These are phyloP conservation scores for Sigmodon hispidus DNA, from an alignment of 2,113 vertebrate genomes.

Conservation along the genomic window DNA sequence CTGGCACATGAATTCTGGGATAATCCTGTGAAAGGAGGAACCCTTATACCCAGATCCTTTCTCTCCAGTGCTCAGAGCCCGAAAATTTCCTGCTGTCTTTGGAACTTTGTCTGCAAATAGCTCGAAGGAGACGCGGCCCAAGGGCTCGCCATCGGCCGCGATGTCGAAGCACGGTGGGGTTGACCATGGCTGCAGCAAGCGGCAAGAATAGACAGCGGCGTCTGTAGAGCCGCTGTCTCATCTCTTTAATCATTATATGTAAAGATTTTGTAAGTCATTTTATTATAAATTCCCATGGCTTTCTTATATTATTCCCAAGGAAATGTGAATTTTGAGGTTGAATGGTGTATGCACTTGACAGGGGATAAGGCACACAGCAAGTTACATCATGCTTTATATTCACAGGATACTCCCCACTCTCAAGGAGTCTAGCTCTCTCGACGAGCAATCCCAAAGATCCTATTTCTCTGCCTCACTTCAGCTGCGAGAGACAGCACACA, in stretches of 20 bases:
- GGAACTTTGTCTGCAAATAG: too few relatives aligned
- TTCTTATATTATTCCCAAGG: slow-evolving; percentile 34
- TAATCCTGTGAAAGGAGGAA: too few relatives aligned
- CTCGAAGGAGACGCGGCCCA: too few relatives aligned
- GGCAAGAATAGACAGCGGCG: too few relatives aligned
- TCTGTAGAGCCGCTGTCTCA: too few relatives aligned
- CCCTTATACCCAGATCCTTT: too few relatives aligned
- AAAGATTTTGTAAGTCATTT: slow-evolving; percentile 41
- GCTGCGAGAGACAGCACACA: not conserved
- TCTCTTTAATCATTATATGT: slow-evolving; percentile 56
- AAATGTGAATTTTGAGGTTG: slow-evolving; percentile 45
- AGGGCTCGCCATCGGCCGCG: too few relatives aligned
- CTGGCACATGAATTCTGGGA: too few relatives aligned
- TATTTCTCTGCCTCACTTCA: slow-evolving; percentile 21
- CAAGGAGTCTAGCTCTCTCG: not conserved
- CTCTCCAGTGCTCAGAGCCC: too few relatives aligned
- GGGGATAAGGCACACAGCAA: slow-evolving; percentile 14
- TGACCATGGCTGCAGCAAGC: too few relatives aligned
- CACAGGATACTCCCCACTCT: slow-evolving; percentile 26
- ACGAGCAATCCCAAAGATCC: slow-evolving; percentile 10
- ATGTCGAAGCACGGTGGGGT: too few relatives aligned
- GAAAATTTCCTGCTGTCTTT: too few relatives aligned
- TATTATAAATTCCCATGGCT: slow-evolving; percentile 41
- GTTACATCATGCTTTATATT: slow-evolving; percentile 11
- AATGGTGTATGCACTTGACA: slow-evolving; percentile 21